A percentile compares a stretch with the other conserved stretches of the same genome.
phyloP scores from a whole-genome alignment of 2,888 invertebrate genomes.

The Ichneumoninae sp. region DNA sequence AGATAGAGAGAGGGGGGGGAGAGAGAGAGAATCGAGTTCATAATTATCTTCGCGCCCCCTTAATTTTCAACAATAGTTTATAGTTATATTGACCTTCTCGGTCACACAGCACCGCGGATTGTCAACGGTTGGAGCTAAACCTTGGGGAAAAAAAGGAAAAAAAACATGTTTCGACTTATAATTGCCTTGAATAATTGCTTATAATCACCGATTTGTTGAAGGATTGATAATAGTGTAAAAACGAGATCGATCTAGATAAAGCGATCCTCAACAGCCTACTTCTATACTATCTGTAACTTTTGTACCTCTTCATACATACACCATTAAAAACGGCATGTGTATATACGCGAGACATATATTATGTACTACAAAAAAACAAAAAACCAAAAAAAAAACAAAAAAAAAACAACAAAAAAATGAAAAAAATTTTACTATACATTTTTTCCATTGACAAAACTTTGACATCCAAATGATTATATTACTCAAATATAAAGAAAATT shows the following conservation, averaged over 20 bases:
- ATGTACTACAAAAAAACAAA: slow-evolving; percentile 52
- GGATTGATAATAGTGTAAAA: slow-evolving; percentile 56
- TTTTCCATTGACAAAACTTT: slow-evolving; percentile 67
- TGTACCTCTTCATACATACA: slow-evolving; percentile 80
- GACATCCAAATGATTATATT: slow-evolving; percentile 66
- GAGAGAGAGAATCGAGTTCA: slow-evolving; percentile 1
- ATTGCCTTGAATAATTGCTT: slow-evolving; percentile 21
- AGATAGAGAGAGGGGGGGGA: slow-evolving; percentile 23
- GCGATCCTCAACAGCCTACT: slow-evolving; percentile 76
- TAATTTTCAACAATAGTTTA: background rate
- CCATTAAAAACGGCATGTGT: slow-evolving; percentile 61
- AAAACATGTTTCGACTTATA: background rate
- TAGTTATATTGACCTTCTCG: slow-evolving; percentile 7
- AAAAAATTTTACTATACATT: slow-evolving; percentile 76
- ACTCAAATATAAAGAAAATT: slow-evolving; percentile 68
- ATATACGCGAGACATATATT: slow-evolving; percentile 54
- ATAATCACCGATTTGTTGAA: slow-evolving; percentile 16
- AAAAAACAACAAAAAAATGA: background rate
- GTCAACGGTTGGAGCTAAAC: slow-evolving; percentile 1
- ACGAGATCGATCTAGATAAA: slow-evolving; percentile 71
- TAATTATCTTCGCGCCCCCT: slow-evolving; percentile 2
- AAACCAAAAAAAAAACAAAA: slow-evolving; percentile 30
- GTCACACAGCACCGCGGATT: slow-evolving; percentile 10
- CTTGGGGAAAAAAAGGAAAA: background rate
- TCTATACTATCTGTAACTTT: slow-evolving; percentile 79